Evolutionary conservation across 2,888 invertebrate species (phyloP).

Genomic region (Nyleta sp.): DNA sequence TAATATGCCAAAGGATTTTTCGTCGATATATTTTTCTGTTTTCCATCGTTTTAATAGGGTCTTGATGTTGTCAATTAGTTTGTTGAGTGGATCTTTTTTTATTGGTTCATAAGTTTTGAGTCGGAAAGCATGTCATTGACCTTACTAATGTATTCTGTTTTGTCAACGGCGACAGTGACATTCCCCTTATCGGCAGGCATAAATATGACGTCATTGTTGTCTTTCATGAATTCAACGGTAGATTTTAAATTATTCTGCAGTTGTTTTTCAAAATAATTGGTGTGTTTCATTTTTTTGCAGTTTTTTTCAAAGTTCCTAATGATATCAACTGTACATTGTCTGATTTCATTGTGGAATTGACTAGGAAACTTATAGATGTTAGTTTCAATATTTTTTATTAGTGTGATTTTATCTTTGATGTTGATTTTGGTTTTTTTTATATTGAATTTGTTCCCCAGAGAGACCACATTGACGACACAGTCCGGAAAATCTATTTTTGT

Average conservation of each 20-base stretch:
- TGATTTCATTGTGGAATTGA: neutral
- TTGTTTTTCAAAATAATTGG: neutral
- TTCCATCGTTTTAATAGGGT: neutral
- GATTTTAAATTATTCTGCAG: neutral
- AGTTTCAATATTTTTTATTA: constrained; percentile 5
- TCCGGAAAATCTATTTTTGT: too few relatives aligned
- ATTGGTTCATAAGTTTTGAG: neutral
- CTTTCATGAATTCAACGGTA: neutral
- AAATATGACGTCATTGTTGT: constrained; percentile 6
- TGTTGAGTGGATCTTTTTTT: neutral
- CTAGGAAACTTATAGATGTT: neutral
- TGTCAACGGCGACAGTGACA: constrained; percentile 3
- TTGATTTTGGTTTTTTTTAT: neutral
- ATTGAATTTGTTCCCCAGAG: neutral
- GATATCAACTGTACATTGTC: neutral
- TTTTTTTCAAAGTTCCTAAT: neutral
- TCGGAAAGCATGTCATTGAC: neutral
- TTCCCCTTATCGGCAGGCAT: constrained; percentile 21
- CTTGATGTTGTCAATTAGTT: neutral
- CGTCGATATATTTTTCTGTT: neutral
- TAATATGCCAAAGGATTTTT: neutral
- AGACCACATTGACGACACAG: neutral
- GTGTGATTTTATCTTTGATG: neutral
- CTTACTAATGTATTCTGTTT: neutral
- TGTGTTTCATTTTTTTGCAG: neutral